Percentiles rank a stretch among this genome's conserved stretches.
Evolutionary conservation across 1,140 invertebrate species (phyloP).

Genomic region (Drosophila oshimai): DNA sequence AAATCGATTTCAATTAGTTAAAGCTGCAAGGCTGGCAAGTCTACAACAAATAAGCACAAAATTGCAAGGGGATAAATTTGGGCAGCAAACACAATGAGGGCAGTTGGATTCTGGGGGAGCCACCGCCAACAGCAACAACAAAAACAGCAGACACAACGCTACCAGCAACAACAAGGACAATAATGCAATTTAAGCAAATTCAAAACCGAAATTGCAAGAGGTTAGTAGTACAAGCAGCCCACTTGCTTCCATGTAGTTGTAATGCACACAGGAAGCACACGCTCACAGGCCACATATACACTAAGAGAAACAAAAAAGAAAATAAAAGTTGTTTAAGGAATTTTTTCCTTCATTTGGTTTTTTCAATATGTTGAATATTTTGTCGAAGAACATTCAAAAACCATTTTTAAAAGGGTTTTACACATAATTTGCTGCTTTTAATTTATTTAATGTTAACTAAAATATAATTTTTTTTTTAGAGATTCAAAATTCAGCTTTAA

Average conservation of each 20-base stretch:
- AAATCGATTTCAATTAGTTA: conserved; percentile 77
- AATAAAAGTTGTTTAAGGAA: too few relatives aligned
- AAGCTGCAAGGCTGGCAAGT: conserved; percentile 52
- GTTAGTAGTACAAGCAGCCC: conserved; percentile 56
- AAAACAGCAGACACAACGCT: not conserved
- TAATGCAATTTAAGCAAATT: conserved; percentile 74
- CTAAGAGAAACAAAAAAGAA: not conserved
- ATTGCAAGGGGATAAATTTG: conserved; percentile 52
- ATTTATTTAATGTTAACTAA: too few relatives aligned
- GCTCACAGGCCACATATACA: conserved; percentile 11
- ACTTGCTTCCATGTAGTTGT: conserved; percentile 52
- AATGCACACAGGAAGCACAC: conserved; percentile 41
- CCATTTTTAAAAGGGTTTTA: too few relatives aligned
- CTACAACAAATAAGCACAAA: conserved; percentile 64
- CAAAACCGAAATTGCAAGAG: conserved; percentile 66
- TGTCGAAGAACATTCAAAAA: too few relatives aligned
- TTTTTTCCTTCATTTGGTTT: too few relatives aligned
- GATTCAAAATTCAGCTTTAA: too few relatives aligned
- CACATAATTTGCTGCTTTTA: too few relatives aligned
- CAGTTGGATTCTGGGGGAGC: conserved; percentile 33
- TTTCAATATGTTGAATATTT: too few relatives aligned
- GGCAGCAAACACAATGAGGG: conserved; percentile 45
- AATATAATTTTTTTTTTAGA: too few relatives aligned
- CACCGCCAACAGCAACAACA: conserved; percentile 9
- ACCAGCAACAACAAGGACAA: conserved; percentile 44